Conservation (phyloP, 2,113 vertebrate species). For the Orycteropus afer region DNA sequence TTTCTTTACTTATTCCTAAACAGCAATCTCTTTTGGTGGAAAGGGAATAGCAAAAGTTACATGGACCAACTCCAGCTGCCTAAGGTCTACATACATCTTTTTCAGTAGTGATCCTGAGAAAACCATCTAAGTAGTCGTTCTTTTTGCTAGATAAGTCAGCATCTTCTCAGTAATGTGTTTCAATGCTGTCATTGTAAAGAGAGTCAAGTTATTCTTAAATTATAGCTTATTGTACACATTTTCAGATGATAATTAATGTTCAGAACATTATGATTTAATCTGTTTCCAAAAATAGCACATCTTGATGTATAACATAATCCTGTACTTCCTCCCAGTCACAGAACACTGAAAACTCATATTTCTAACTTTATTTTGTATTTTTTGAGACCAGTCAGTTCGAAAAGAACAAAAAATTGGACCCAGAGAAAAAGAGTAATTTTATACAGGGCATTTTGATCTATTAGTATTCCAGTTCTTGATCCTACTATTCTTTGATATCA, state of each 20-base stretch:
- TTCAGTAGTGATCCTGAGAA: neutral
- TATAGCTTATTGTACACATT: constrained; percentile 52
- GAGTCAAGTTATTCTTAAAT: constrained; percentile 58
- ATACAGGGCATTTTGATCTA: constrained; percentile 65
- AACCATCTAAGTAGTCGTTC: neutral
- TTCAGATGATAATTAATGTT: constrained; percentile 69
- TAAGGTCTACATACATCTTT: neutral
- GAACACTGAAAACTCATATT: constrained; percentile 48
- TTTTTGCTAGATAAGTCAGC: constrained; percentile 29
- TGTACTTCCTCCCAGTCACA: constrained; percentile 29
- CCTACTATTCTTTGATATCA: constrained; percentile 70
- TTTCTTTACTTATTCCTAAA: neutral
- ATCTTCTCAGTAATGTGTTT: constrained; percentile 29
- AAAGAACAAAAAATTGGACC: constrained; percentile 45
- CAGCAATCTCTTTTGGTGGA: neutral
- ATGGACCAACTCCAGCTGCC: neutral
- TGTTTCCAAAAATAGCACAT: constrained; percentile 59
- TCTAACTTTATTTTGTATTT: constrained; percentile 50
- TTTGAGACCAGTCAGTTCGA: constrained; percentile 65
- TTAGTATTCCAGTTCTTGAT: constrained; percentile 77
- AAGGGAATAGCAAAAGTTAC: neutral
- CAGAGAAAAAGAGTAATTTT: constrained; percentile 58
- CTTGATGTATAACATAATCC: constrained; percentile 51
- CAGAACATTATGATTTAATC: constrained; percentile 54
- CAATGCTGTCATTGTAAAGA: constrained; percentile 22